Conservation (phyloP, 2,797 vertebrate genomes). For the Kryptopterus vitreolus region DNA sequence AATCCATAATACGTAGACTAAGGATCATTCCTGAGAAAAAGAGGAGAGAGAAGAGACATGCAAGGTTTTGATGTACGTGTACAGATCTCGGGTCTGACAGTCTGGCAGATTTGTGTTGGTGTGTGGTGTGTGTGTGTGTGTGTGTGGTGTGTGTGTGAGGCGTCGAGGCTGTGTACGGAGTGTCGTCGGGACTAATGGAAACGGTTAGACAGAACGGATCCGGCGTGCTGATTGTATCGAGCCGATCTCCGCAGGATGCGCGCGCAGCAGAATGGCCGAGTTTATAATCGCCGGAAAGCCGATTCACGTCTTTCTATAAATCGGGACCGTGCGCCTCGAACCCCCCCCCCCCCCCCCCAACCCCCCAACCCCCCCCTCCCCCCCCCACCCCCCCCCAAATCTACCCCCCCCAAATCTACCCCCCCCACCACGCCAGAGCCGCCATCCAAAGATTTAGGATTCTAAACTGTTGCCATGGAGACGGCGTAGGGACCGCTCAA, state of each 20-base stretch:
- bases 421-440: too few relatives aligned
- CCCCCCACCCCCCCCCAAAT: too few relatives aligned
- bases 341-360: too few relatives aligned
- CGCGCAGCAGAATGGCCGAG: background rate
- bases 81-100: background rate
- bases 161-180: background rate
- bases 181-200: constrained; percentile 3
- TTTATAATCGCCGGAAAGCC: background rate
- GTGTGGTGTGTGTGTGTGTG: background rate
- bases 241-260: background rate
- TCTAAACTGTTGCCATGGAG: constrained; percentile 11
- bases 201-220: background rate
- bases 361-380: too few relatives aligned
- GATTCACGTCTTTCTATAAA: background rate
- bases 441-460: background rate
- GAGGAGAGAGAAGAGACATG: background rate
- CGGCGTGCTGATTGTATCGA: background rate
- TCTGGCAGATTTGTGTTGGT: background rate
- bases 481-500: constrained; percentile 12
- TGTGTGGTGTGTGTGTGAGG: background rate
- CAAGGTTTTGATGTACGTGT: too few relatives aligned
- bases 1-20: too few relatives aligned
- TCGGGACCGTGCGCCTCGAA: background rate
- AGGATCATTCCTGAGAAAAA: background rate
- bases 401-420: too few relatives aligned